Evolutionary conservation across 1,140 invertebrate species (phyloP), one percentile per base, ranked within the genome.

Genomic region (Macrobrachium rosenbergii): DNA sequence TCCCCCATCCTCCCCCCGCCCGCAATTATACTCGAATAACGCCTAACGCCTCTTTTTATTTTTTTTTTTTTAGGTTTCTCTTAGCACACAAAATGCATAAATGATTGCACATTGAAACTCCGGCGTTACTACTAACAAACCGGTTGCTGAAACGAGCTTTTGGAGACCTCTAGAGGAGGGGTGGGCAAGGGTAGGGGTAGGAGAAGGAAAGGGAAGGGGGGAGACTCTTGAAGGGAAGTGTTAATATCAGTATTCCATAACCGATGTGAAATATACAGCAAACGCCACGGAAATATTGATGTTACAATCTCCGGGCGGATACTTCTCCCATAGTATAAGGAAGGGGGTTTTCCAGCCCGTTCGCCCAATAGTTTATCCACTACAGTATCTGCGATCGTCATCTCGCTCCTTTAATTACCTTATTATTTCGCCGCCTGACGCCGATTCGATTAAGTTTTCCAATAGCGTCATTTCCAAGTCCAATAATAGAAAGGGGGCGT

Each of bases 361-460:
- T 52, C 45, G 11, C 43, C 52, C 43, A n/a, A 37, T 58, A 43
- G 52, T 23, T 23, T 52, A 37, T 43, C 72, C 23, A 6, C 72
- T 75, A n/a, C 69, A n/a, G 23, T 37, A 23, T 23, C 72, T 21
- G 28, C 77, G 78, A 82, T 63, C 67, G 78, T 45, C 59, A 69
- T 72, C 28, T 37, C 58, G 78, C 81, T 87, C 79, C 78, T 79
- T 87, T 87, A 87, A 87, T 87, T 87, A 59, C 59, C 72, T 72
- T 81, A 23, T 86, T 87, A 82, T 87, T 87, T 81, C 76, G 78
- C 45, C 78, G 23, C 81, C 28, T 81, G 78, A 76, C 77, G 85
- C 78, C 69, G 63, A 87, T 87, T 82, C 78, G 81, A 87, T 87
- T 87, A 87, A 87, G 81, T 87, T 87, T 87, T 87, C 85, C 85